Evolutionary conservation across 2,113 vertebrate species (phyloP).

Genomic region (Siniperca knerii): DNA sequence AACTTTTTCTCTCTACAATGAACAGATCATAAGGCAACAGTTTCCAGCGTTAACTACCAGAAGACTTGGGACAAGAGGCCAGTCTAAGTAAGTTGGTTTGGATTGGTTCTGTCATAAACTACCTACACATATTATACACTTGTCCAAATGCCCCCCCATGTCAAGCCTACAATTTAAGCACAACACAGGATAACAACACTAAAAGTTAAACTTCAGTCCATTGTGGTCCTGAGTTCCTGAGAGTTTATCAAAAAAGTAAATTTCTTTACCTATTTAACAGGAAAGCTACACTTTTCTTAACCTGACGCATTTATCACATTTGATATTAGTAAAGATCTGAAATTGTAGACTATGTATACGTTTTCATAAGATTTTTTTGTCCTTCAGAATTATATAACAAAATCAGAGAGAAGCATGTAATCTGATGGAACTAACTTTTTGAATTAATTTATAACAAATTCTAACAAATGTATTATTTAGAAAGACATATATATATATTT

Average conservation of each 20-base stretch:
- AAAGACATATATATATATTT: background rate
- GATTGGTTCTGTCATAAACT: background rate
- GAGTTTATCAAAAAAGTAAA: background rate
- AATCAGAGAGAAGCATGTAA: background rate
- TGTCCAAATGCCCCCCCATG: background rate
- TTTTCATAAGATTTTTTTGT: background rate
- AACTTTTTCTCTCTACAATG: slow-evolving; percentile 16
- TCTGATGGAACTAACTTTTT: background rate
- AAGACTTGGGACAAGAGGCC: slow-evolving; percentile 96
- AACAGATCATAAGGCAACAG: slow-evolving; percentile 97
- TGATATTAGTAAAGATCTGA: background rate
- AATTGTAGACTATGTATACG: background rate
- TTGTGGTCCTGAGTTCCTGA: background rate
- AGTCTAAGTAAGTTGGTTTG: slow-evolving; percentile 93
- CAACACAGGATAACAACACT: background rate
- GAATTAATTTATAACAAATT: background rate
- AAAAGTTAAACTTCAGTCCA: background rate
- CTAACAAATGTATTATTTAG: background rate
- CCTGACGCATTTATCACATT: background rate
- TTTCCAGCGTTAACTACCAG: slow-evolving; percentile 97
- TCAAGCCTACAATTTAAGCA: too few species aligned
- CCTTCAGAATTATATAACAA: background rate
- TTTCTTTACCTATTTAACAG: background rate
- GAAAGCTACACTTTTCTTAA: background rate
- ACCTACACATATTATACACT: background rate